A percentile compares a stretch with the other conserved stretches of the same genome.
Evolutionary conservation across 2,797 vertebrate species (phyloP).

Genomic region (Gallinago nigripennis): DNA sequence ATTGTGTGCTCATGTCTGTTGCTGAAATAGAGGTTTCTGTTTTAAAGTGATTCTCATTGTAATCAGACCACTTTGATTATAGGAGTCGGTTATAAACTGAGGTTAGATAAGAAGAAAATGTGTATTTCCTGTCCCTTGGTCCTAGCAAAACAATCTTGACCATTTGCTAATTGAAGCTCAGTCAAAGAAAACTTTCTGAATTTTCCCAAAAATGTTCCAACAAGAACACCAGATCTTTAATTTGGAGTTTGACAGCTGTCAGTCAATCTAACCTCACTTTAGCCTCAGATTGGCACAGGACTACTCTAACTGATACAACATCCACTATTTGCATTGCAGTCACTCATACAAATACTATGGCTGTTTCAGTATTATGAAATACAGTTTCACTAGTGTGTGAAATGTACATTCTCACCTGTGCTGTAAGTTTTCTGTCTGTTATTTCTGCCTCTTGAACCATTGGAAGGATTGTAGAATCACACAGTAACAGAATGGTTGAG

Average conservation of each 20-base stretch:
- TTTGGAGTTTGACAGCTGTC: neutral
- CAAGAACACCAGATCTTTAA: neutral
- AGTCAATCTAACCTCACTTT: rapidly evolving
- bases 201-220: neutral
- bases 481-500: neutral
- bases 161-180: neutral
- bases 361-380: neutral
- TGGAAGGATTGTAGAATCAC: neutral
- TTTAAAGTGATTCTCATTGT: neutral
- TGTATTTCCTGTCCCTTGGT: neutral
- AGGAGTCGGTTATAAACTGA: neutral
- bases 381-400: neutral
- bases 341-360: neutral
- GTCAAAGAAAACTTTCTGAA: neutral
- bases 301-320: rapidly evolving
- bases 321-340: neutral
- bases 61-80: neutral
- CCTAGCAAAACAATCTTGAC: neutral
- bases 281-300: neutral
- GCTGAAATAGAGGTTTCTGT: neutral
- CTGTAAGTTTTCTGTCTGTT: neutral
- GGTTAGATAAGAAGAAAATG: neutral
- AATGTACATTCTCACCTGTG: neutral
- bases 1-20: neutral
- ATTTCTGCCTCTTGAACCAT: neutral